Base-by-base conservation (phyloP, 2,888 invertebrate species). In the Oegoconia quadripuncta region DNA sequence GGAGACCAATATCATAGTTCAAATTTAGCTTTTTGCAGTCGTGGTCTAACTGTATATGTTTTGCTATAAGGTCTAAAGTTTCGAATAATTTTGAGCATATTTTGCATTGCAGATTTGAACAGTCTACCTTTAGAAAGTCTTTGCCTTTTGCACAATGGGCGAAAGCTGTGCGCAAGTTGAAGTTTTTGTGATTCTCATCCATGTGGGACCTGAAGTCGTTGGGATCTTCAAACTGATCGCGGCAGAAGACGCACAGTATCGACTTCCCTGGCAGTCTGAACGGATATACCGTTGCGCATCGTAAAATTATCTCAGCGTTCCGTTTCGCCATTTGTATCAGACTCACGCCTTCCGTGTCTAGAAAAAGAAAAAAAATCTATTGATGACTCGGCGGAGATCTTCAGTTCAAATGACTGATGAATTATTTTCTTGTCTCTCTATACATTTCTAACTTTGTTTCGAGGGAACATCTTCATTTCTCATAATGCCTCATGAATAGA, bases 201-300 rank as follows among this genome's bases (percentile, higher is more conserved):
- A 79, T 56, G 43, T 86, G 86, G 3, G 44, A 43, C 33, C 83
- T 71, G 49, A 71, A 83, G 8, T 56, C 53, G 4, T 54, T 54
- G 0, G 82, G 81, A 9, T 78, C 74, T 14, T 65, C 62, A 41
- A 64, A 76, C 17, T 68, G 62, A 25, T 84, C 82, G 46, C 71
- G 65, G 67, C 86, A 86, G 65, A 78, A 86, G 46, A 83, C 82
- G 53, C 86, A 86, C 39, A 75, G 61, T 50, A 83, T 57, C 9
- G 45, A 51, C 42, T 72, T 74, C 7, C 73, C 72, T 37, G 63
- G 67, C 39, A 79, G 64, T 51, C 84, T 69, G 72, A 84, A 86
- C 46, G 86, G 86, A 54, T 76, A 79, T 28, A 71, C 66, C 25
- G 83, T 82, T 9, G 83, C 69, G 59, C 74, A 76, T 65, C 70